Evolutionary conservation across 1,140 invertebrate species (phyloP).

Genomic region (Sminthurides bifidus): DNA sequence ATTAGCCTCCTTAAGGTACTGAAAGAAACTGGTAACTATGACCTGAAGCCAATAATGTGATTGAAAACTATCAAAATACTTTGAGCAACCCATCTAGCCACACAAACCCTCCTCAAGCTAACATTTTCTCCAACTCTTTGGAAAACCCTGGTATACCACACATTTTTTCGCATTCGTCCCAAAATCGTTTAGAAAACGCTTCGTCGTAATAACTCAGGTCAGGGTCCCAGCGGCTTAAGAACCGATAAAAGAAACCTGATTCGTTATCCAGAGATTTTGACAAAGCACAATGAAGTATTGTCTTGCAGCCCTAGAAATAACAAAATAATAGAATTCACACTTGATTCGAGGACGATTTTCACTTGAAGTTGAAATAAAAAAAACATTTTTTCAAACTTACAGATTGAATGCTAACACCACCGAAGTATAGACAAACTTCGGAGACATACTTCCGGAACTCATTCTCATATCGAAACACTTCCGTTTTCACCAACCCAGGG

Average conservation of each 20-base stretch:
- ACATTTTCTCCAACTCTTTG: too few species aligned
- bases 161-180: conserved; percentile 36
- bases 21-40: too few species aligned
- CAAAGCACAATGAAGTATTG: conserved; percentile 36
- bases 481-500: conserved; percentile 40
- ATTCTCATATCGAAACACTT: conserved; percentile 34
- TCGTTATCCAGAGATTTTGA: conserved; percentile 33
- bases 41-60: too few species aligned
- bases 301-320: conserved; percentile 36
- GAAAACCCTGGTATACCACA: neutral
- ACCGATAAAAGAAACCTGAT: conserved; percentile 35
- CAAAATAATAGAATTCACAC: neutral
- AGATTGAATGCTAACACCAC: conserved; percentile 4
- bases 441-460: conserved; percentile 6
- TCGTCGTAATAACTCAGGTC: conserved; percentile 32
- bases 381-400: conserved; percentile 1
- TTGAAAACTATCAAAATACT: too few species aligned
- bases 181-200: conserved; percentile 37
- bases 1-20: too few species aligned
- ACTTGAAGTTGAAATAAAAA: neutral
- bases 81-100: too few species aligned
- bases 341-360: too few species aligned
- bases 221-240: conserved; percentile 33
- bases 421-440: neutral
- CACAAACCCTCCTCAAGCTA: too few species aligned